A percentile compares a stretch with the other conserved stretches of the same genome.
Evolutionary conservation across 2,888 invertebrate genomes (phyloP).

Genomic region (Cantharis flavilabris): DNA sequence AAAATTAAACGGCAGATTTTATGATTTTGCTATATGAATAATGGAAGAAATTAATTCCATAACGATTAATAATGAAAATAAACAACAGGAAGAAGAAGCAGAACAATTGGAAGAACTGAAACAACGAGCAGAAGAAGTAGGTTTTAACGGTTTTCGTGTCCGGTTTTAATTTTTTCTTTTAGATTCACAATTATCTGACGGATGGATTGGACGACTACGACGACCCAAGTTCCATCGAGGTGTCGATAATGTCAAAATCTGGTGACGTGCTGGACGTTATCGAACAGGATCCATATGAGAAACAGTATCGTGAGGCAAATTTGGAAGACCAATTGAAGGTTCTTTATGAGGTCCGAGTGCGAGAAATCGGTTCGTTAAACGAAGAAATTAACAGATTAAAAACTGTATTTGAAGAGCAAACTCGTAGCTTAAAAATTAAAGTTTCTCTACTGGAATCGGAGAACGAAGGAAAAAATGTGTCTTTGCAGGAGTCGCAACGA

Average conservation of each 20-base stretch:
- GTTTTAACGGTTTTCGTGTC: background rate
- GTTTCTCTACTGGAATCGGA: conserved; percentile 34
- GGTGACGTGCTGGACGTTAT: conserved; percentile 15
- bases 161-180: background rate
- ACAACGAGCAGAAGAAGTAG: conserved; percentile 38
- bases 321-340: conserved; percentile 38
- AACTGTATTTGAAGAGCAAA: conserved; percentile 24
- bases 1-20: background rate
- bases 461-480: conserved; percentile 33
- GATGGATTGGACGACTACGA: conserved; percentile 40
- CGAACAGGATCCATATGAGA: conserved; percentile 3
- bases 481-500: conserved; percentile 35
- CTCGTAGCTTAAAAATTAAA: conserved; percentile 26
- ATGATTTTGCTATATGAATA: background rate
- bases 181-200: conserved; percentile 37
- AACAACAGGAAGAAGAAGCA: conserved; percentile 32
- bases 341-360: conserved; percentile 37
- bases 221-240: conserved; percentile 39
- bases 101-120: conserved; percentile 40
- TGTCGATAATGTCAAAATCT: conserved; percentile 33
- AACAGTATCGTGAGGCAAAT: conserved; percentile 33
- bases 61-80: conserved; percentile 11
- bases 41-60: conserved; percentile 5
- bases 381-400: conserved; percentile 32
- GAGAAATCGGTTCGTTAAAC: conserved; percentile 36